Evolutionary conservation across 2,888 invertebrate genomes (phyloP), one percentile per base, ranked within the genome.

Genomic region (Orthosia gracilis): DNA sequence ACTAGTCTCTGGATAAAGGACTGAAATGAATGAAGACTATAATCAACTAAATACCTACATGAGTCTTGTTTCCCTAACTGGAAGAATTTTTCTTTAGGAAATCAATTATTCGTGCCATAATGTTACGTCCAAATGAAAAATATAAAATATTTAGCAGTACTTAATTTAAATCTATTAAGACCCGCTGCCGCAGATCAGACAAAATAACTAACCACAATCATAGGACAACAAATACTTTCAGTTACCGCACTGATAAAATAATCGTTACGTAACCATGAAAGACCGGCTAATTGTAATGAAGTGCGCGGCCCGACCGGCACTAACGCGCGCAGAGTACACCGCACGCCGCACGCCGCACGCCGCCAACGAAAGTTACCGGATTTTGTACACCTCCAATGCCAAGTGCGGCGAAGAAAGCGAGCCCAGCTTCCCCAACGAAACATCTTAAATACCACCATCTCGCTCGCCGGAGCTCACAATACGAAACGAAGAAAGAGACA

Each of bases 381-480:
- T 95, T 95, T 94, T 92, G 94, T 93, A 92, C 93, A 93, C 91
- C 90, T 92, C 93, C 95, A 95, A 94, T 95, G 95, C 96, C 94
- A 96, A 96, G 95, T 95, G 96, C 96, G 93, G 92, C 94, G 91
- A 96, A 96, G 96, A 96, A 96, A 96, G 96, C 96, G 94, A 95
- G 94, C 94, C 87, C 93, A 94, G 94, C 93, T 91, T 94, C 92
- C 88, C 85, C 85, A 78, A 79, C 90, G 90, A 89, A 94, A 84
- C 90, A 90, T 90, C 91, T 90, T 83, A 89, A 88, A 90, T 91
- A 92, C 84, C 80, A 88, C 92, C 92, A 91, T 95, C 96, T 94
- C 94, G 84, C 93, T 96, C 93, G 85, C 75, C 83, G 91, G 77
- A 88, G 84, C 85, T 83, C 82, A 80, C 84, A 82, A 72, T 76